These are phyloP conservation scores for Menidia beryllina DNA, from an alignment of 2,113 vertebrate genomes.

Conservation along the genomic window DNA sequence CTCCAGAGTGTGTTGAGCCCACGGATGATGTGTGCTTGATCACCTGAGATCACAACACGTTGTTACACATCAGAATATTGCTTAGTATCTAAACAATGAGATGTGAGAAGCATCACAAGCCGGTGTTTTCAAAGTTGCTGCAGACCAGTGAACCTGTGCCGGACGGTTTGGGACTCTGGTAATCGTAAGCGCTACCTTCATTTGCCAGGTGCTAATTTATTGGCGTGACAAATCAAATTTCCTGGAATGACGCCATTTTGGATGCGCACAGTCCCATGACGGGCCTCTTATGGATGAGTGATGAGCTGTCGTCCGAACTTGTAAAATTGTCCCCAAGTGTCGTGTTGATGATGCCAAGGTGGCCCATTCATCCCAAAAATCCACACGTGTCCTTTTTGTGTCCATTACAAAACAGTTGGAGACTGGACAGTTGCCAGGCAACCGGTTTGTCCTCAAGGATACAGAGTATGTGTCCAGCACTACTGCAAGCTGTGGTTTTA, in stretches of 20 bases:
- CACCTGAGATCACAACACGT: too few relatives aligned
- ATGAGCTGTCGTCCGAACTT: constrained; percentile 34
- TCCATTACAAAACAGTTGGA: constrained; percentile 12
- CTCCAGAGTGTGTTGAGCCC: background rate
- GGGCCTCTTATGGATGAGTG: constrained; percentile 23
- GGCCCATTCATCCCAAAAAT: constrained; percentile 6
- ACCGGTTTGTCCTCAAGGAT: background rate
- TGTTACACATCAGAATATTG: background rate
- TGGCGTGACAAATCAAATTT: constrained; percentile 30
- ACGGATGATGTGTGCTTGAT: background rate
- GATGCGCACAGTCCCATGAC: constrained; percentile 2
- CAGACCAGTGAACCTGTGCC: constrained; percentile 8
- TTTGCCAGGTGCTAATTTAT: constrained; percentile 44
- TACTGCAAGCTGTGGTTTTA: background rate
- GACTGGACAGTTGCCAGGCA: constrained; percentile 5
- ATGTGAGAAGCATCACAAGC: background rate
- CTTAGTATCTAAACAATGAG: background rate
- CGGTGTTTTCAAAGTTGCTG: background rate
- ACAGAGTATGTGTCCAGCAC: background rate
- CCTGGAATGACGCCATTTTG: constrained; percentile 38
- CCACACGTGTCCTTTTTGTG: constrained; percentile 10
- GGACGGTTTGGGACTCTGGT: constrained; percentile 25
- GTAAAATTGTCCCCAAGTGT: constrained; percentile 16
- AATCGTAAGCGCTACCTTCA: constrained; percentile 27
- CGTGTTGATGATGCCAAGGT: constrained; percentile 31